These are phyloP conservation scores for Tachysurus vachellii DNA, from an alignment of 2,113 vertebrate species.

Conservation along the genomic window DNA sequence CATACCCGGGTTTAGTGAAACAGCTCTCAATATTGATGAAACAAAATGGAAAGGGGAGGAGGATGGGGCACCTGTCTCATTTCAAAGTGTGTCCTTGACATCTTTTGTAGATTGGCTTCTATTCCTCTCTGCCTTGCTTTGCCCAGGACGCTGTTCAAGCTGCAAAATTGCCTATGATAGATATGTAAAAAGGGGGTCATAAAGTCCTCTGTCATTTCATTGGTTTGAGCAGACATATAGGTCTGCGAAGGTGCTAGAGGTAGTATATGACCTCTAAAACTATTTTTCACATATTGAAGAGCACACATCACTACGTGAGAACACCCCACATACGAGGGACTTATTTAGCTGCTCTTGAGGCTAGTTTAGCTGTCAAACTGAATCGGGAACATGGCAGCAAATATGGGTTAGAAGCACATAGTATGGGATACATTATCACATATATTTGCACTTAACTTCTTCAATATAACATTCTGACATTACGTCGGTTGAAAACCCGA, in stretches of 20 bases:
- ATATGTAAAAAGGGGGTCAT: conserved; percentile 70
- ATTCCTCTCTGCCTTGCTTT: conserved; percentile 45
- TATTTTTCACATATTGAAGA: conserved; percentile 53
- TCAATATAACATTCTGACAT: conserved; percentile 7
- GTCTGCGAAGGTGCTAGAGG: conserved; percentile 55
- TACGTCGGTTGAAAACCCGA: neutral
- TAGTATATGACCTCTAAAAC: conserved; percentile 55
- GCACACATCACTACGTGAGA: conserved; percentile 36
- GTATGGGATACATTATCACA: conserved; percentile 28
- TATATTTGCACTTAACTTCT: conserved; percentile 14
- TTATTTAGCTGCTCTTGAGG: conserved; percentile 56
- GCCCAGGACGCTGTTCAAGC: conserved; percentile 58
- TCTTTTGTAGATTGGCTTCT: conserved; percentile 61
- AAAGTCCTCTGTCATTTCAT: conserved; percentile 66
- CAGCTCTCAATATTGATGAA: conserved; percentile 47
- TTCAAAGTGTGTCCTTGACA: conserved; percentile 74
- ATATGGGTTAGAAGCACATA: conserved; percentile 48
- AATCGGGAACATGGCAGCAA: conserved; percentile 48
- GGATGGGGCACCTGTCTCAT: conserved; percentile 59
- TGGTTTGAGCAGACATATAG: conserved; percentile 58
- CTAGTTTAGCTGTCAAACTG: conserved; percentile 54
- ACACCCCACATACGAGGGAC: conserved; percentile 43
- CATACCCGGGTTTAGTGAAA: conserved; percentile 33
- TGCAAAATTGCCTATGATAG: conserved; percentile 70
- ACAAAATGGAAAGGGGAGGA: conserved; percentile 47